These are phyloP conservation scores for Tribolium castaneum DNA, from an alignment of 1,140 invertebrate species.

Conservation along the genomic window DNA sequence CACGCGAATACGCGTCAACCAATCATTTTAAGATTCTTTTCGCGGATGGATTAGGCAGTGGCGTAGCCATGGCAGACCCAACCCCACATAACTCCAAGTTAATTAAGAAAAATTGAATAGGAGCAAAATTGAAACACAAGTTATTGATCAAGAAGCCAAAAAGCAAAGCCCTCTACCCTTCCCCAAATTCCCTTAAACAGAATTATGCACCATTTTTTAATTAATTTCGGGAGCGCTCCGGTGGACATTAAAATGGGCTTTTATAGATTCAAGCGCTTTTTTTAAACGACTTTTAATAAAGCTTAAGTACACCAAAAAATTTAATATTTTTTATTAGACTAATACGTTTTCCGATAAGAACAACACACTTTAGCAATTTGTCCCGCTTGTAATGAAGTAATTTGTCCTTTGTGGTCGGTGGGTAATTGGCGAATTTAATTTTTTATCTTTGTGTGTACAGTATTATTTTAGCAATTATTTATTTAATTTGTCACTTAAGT, in stretches of 20 bases:
- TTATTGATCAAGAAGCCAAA: no score
- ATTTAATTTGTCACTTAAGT: neutral
- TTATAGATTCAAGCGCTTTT: no score
- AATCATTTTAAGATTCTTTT: conserved; percentile 17
- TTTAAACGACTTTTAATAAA: no score
- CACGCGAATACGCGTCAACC: conserved; percentile 7
- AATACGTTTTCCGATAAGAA: no score
- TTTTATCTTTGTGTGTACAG: neutral
- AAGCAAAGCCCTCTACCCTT: no score
- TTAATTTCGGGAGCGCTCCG: no score
- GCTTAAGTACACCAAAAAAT: no score
- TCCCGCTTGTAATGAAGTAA: neutral
- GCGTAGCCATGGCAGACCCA: neutral
- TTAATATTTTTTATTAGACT: no score
- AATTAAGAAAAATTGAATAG: conserved; percentile 9
- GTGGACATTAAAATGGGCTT: no score
- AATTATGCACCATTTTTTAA: no score
- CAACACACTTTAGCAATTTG: no score
- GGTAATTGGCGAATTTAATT: neutral
- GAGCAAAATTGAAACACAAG: neutral
- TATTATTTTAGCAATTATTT: neutral
- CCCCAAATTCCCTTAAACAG: no score
- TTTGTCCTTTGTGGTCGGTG: neutral
- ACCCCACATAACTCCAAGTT: neutral
- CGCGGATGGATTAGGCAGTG: conserved; percentile 9